Base-by-base conservation (phyloP, 2,888 invertebrate species). In the Xestia rhomboidea region DNA sequence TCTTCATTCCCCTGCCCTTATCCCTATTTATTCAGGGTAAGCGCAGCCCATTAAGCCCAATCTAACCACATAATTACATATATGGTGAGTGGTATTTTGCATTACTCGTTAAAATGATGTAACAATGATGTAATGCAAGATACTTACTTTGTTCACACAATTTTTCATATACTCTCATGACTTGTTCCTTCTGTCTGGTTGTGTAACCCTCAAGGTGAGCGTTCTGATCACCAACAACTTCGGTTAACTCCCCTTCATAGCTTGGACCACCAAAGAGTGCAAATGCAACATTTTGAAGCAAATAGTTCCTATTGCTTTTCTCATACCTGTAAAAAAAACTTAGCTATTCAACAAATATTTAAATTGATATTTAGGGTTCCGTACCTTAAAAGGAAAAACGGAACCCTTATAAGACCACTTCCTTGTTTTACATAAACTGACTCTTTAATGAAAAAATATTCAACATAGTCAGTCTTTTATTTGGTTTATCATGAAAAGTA, bases 201-300 rank as follows among this genome's bases (percentile, higher is more conserved):
- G 92, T 94, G 81, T 97, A 97, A 0, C 97, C 97, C 88, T 95
- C 94, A 6, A 96, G 90, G 51, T 93, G 93, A 57, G 89, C 91
- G 79, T 89, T 90, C 68, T 91, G 89, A 30, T 85, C 81, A 8
- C 86, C 88, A 51, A 84, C 78, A 24, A 89, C 81, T 77, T 90
- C 89, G 41, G 89, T 87, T 18, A 94, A 85, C 79, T 97, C 97
- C 30, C 94, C 94, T 90, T 96, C 97, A 64, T 81, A 82, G 73
- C 91, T 93, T 3, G 97, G 97, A 68, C 96, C 94, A 5, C 97
- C 97, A 91, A 94, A 97, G 70, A 97, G 91, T 21, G 97, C 97
- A 93, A 96, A 97, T 44, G 96, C 97, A 79, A 97, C 95, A 92
- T 97, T 97, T 86, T 96, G 94, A 64, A 97, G 91, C 68, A 97